A percentile compares a stretch with the other conserved stretches of the same genome.
Conservation (phyloP, 2,113 vertebrate genomes). For the Grus americana region DNA sequence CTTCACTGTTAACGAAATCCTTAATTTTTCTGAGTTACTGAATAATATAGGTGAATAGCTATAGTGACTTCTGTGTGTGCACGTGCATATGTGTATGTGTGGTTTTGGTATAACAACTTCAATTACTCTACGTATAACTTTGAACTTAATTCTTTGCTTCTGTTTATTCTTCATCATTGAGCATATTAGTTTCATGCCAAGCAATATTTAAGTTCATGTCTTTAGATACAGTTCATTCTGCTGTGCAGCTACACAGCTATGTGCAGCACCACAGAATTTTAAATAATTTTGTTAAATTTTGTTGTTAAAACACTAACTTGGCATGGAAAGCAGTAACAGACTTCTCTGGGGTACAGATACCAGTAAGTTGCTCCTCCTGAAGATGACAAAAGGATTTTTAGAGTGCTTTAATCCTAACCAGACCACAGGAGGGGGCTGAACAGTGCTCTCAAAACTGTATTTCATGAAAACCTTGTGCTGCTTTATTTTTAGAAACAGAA, state of each 20-base stretch:
- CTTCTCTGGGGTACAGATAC: background rate
- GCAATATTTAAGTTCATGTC: background rate
- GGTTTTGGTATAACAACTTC: background rate
- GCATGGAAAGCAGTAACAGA: background rate
- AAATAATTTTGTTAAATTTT: too few relatives aligned
- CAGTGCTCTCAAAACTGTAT: background rate
- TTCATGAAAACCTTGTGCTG: background rate
- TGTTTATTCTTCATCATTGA: background rate
- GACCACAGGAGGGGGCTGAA: background rate
- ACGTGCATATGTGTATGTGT: fast-evolving
- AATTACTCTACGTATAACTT: background rate
- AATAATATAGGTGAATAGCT: fast-evolving
- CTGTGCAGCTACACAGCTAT: background rate
- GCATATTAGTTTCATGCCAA: background rate
- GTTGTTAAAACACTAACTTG: background rate
- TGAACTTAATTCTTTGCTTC: background rate
- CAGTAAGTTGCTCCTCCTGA: background rate
- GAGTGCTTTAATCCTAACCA: background rate
- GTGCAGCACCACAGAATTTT: background rate
- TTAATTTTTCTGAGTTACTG: background rate
- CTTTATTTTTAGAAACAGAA: background rate
- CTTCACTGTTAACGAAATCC: background rate
- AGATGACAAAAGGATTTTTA: background rate
- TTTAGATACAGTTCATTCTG: background rate
- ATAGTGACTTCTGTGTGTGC: fast-evolving